Evolutionary conservation across 2,888 invertebrate genomes (phyloP).

Genomic region (Notodonta ziczac): DNA sequence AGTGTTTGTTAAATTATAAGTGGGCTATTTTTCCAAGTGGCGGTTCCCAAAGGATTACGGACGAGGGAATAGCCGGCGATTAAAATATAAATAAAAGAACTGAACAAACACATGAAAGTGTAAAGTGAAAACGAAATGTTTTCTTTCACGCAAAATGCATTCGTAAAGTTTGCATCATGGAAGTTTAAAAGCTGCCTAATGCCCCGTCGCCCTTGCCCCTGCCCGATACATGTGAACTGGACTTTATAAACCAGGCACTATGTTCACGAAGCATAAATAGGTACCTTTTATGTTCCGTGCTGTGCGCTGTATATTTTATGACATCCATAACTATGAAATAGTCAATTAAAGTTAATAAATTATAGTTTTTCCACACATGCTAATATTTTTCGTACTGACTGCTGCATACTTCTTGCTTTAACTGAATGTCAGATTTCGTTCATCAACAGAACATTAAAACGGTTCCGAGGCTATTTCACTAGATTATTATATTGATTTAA

Average conservation of each 20-base stretch:
- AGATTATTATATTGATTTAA: slow-evolving; percentile 7
- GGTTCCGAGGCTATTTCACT: neutral
- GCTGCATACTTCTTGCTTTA: neutral
- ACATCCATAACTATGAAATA: neutral
- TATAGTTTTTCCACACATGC: neutral
- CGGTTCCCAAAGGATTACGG: neutral
- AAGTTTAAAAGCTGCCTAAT: neutral
- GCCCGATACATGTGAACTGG: neutral
- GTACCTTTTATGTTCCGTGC: neutral
- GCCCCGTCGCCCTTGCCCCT: neutral
- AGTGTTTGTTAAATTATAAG: neutral
- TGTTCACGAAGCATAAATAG: neutral
- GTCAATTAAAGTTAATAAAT: neutral
- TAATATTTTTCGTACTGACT: neutral
- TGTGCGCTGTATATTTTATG: neutral
- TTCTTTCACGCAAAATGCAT: neutral
- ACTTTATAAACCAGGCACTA: slow-evolving; percentile 1
- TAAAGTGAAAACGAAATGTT: neutral
- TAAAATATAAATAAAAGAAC: slow-evolving; percentile 3
- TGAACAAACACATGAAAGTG: neutral
- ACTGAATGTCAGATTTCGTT: neutral
- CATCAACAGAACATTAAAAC: slow-evolving; percentile 6
- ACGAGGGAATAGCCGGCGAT: neutral
- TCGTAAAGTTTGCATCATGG: neutral
- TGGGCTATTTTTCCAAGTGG: neutral